A percentile compares a stretch with the other conserved stretches of the same genome.
phyloP scores from a whole-genome alignment of 2,113 vertebrate genomes.

The Paralichthys olivaceus region DNA sequence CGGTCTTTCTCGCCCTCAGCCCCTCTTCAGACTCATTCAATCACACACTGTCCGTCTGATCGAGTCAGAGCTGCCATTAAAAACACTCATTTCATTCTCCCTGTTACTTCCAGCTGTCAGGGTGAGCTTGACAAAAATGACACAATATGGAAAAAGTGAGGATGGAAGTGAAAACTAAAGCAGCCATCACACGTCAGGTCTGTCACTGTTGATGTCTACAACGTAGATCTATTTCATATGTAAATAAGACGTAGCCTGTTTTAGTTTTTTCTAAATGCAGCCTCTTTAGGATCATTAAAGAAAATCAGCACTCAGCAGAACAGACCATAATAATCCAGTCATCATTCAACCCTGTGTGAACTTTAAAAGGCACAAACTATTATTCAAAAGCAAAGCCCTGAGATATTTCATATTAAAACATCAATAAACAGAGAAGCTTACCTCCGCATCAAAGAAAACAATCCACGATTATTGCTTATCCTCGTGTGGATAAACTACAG shows the following conservation, averaged over 20 bases:
- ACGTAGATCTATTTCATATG: background rate
- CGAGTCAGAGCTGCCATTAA: background rate
- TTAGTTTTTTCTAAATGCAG: background rate
- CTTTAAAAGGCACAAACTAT: constrained; percentile 5
- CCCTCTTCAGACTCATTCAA: constrained; percentile 41
- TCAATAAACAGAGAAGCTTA: constrained; percentile 55
- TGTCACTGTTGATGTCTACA: background rate
- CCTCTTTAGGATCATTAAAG: background rate
- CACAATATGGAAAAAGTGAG: background rate
- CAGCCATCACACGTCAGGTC: background rate
- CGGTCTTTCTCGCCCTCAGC: constrained; percentile 10
- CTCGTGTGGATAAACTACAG: constrained; percentile 13
- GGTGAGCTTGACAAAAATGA: background rate
- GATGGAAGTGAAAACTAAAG: background rate
- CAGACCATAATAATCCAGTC: background rate
- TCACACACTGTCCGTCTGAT: constrained; percentile 17
- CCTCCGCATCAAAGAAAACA: constrained; percentile 46
- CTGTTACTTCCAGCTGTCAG: background rate
- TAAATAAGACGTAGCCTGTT: background rate
- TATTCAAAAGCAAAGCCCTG: constrained; percentile 15
- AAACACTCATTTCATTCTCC: background rate
- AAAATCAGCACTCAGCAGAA: background rate
- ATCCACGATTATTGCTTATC: constrained; percentile 49
- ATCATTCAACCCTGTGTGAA: background rate
- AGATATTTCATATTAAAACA: constrained; percentile 32